Conservation (phyloP, 2,888 invertebrate genomes). For the Ornithoptera priamus region DNA sequence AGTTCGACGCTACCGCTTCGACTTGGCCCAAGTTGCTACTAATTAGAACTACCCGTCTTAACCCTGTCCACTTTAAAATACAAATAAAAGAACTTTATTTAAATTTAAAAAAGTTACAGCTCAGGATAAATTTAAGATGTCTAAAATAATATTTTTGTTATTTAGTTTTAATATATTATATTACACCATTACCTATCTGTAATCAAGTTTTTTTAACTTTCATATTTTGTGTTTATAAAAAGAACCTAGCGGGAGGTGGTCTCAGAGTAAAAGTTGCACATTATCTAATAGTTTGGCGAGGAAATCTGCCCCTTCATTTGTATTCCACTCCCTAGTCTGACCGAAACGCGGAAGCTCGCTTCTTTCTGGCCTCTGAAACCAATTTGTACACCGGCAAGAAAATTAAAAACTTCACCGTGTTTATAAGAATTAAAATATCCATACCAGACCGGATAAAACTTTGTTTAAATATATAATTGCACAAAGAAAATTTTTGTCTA, state of each 20-base stretch:
- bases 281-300: conserved; percentile 61
- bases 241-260: conserved; percentile 15
- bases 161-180: conserved; percentile 2
- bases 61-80: conserved; percentile 38
- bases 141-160: conserved; percentile 4
- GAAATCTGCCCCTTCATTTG: conserved; percentile 70
- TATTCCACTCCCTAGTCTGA: conserved; percentile 64
- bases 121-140: conserved; percentile 8
- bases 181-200: conserved; percentile 2
- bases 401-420: conserved; percentile 69
- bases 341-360: conserved; percentile 59
- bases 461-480: too few species aligned
- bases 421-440: conserved; percentile 33
- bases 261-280: conserved; percentile 40
- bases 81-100: conserved; percentile 26
- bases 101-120: conserved; percentile 19
- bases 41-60: conserved; percentile 57
- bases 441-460: neutral
- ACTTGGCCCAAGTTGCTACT: conserved; percentile 53
- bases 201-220: conserved; percentile 9
- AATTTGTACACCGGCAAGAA: conserved; percentile 73
- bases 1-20: conserved; percentile 58
- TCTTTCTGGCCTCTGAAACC: conserved; percentile 72
- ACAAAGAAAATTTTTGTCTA: too few species aligned
- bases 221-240: conserved; percentile 15